Percentiles rank a stretch among this genome's conserved stretches.
Evolutionary conservation across 2,113 vertebrate species (phyloP).

Genomic region (Pantherophis guttatus): DNA sequence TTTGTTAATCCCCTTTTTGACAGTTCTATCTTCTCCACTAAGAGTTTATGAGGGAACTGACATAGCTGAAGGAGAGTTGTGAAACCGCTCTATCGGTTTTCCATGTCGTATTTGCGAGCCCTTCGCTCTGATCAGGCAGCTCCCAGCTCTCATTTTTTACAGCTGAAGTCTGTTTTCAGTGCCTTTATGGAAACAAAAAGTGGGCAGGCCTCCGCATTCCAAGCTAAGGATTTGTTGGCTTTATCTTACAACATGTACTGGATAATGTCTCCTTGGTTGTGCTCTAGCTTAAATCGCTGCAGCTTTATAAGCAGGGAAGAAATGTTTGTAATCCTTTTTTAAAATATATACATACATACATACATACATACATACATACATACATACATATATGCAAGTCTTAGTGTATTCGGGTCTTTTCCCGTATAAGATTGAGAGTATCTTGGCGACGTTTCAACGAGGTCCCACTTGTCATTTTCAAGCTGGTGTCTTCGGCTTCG

Average conservation of each 20-base stretch:
- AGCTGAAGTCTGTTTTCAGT: conserved; percentile 39
- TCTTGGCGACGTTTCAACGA: too few species aligned
- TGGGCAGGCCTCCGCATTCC: conserved; percentile 35
- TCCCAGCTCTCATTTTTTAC: conserved; percentile 45
- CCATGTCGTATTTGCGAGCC: conserved; percentile 22
- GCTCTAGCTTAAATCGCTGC: conserved; percentile 20
- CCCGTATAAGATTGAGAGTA: too few species aligned
- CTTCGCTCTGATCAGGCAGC: conserved; percentile 32
- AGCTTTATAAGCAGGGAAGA: not conserved
- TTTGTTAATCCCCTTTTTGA: conserved; percentile 43
- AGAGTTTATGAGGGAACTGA: conserved; percentile 34
- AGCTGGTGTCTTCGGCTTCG: too few species aligned
- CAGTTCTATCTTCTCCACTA: conserved; percentile 33
- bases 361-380: too few species aligned
- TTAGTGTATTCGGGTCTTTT: too few species aligned
- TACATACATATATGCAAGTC: too few species aligned
- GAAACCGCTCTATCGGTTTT: conserved; percentile 26
- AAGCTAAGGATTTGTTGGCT: conserved; percentile 34
- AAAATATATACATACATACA: too few species aligned
- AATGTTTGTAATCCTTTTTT: too few species aligned
- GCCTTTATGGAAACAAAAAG: conserved; percentile 32
- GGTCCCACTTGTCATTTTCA: too few species aligned
- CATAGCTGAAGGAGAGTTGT: conserved; percentile 8
- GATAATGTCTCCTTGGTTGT: conserved; percentile 41
- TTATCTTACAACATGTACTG: conserved; percentile 51